Conservation (phyloP, 2,888 invertebrate genomes). For the Caenorhabditis sp. region DNA sequence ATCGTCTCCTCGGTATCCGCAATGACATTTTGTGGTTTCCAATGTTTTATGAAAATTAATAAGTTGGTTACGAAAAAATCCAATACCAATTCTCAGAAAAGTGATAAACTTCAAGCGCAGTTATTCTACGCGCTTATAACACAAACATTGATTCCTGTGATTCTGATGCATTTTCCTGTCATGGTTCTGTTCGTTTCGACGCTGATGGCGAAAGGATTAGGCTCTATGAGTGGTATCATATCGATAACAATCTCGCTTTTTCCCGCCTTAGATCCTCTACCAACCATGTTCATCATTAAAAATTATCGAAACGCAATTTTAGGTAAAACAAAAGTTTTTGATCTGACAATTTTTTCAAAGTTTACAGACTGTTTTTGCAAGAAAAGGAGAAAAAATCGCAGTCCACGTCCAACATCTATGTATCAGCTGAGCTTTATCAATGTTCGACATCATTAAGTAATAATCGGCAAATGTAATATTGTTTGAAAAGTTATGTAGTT, state of each 20-base stretch:
- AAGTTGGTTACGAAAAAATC: neutral
- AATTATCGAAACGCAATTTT: too few relatives aligned
- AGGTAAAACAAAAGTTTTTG: too few relatives aligned
- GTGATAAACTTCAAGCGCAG: neutral
- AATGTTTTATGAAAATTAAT: conserved; percentile 12
- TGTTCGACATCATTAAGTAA: too few relatives aligned
- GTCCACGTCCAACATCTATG: too few relatives aligned
- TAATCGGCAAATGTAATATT: too few relatives aligned
- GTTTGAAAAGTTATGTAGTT: too few relatives aligned
- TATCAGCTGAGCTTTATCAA: too few relatives aligned
- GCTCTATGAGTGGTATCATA: neutral
- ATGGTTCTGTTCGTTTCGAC: neutral
- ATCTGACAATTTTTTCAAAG: too few relatives aligned
- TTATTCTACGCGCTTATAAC: neutral
- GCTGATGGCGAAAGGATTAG: too few relatives aligned
- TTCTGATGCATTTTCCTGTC: neutral
- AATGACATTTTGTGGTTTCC: conserved; percentile 19
- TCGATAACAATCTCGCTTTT: neutral
- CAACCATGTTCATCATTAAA: neutral
- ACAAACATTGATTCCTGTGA: neutral
- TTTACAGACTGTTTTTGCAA: too few relatives aligned
- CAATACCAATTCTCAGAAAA: neutral
- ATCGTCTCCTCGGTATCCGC: conserved; percentile 14
- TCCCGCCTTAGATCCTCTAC: neutral
- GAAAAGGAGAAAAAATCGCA: too few relatives aligned